Conservation (phyloP, 2,113 vertebrate species). For the Trinectes maculatus region DNA sequence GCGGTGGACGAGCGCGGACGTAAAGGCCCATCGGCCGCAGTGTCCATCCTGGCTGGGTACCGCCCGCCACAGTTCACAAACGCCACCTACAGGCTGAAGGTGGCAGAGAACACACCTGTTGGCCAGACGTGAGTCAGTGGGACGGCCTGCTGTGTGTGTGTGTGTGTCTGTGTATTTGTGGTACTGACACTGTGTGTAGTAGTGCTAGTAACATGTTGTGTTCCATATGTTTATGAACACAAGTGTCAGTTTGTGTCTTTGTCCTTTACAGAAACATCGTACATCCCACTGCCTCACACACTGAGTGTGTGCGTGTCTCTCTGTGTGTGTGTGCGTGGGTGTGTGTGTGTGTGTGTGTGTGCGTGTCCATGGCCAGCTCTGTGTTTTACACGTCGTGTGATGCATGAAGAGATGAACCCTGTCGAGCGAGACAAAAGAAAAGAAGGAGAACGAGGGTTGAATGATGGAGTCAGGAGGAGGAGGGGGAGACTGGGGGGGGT, state of each 20-base stretch:
- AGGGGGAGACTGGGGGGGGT: neutral
- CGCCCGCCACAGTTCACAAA: conserved; percentile 90
- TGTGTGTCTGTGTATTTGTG: neutral
- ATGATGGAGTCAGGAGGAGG: neutral
- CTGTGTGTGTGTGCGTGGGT: conserved; percentile 28
- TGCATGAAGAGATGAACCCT: conserved; percentile 65
- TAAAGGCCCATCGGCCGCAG: conserved; percentile 77
- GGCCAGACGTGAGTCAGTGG: conserved; percentile 87
- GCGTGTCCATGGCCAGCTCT: conserved; percentile 7
- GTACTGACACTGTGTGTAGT: neutral
- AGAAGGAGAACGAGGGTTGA: neutral
- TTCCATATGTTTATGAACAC: conserved; percentile 18
- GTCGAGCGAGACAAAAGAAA: conserved; percentile 64
- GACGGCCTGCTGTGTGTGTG: too few species aligned
- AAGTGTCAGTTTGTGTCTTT: conserved; percentile 35
- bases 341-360: conserved; percentile 9
- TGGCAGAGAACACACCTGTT: conserved; percentile 82
- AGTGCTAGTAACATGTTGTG: neutral
- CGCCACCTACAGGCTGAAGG: conserved; percentile 83
- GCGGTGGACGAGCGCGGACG: conserved; percentile 78
- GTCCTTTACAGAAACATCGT: conserved; percentile 22
- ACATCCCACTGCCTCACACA: conserved; percentile 34
- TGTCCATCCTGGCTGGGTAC: conserved; percentile 85
- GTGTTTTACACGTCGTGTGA: conserved; percentile 67
- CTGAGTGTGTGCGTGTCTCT: conserved; percentile 22